Evolutionary conservation across 2,113 vertebrate species (phyloP), one percentile per base, ranked within the genome.

Genomic region (Misgurnus mizolepis): DNA sequence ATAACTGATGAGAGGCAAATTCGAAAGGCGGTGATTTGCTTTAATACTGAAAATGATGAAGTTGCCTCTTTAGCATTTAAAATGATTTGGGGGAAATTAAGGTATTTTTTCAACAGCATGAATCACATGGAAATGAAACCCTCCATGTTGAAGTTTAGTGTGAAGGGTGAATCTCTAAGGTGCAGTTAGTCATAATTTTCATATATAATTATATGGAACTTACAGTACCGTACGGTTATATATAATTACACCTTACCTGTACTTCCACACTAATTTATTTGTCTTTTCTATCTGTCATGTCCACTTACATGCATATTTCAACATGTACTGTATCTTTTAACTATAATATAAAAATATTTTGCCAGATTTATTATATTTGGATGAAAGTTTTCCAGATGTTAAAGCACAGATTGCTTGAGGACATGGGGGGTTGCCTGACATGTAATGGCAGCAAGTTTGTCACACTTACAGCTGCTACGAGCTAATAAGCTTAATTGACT

Each of bases 371-470:
- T 85, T 76, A 61, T 43, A 72, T 86, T 90, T 86, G 72, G 78
- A 74, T 83, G 41, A 60, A 86, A 84, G 6, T 6, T 10, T 18
- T 83, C 86, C 91, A 92, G 89, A 89, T 91, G 91, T 85, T 88
- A 39, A 60, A 53, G 58, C 49, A 83, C 88, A 90, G 85, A 87
- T 91, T 70, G 67, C 69, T 67, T 77, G 78, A 22, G 11, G 56
- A 82, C 81, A 67, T 80, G 83, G 79, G 83, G 41, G 67, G 80
- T 73, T 72, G 64, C 45, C 74, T 78, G 60, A 71, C 10, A 50
- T 74, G 77, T 56, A 74, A 73, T 74, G 18, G 39, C 55, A 43
- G 40, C 27, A 18, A 27, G 70, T 79, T 82, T 67, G 69, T 75
- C 75, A 70, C n/a, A 60, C 50, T 56, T 65, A 70, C 56, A 56